A percentile compares a stretch with the other conserved stretches of the same genome.
Conservation (phyloP, 2,888 invertebrate species). For the Sarcophaga subvicina region DNA sequence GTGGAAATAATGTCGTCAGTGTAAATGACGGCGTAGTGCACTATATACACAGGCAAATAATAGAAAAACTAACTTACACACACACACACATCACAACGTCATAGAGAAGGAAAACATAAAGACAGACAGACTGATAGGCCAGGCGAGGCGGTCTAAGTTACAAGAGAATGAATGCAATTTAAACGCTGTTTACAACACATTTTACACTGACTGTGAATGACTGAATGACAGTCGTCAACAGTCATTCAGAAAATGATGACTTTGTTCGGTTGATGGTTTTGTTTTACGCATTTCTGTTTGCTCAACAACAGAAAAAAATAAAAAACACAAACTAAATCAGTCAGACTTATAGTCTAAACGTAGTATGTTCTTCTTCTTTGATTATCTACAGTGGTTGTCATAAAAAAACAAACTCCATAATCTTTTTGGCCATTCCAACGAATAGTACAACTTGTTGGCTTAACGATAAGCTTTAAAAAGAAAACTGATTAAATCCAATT, state of each 20-base stretch:
- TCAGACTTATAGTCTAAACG: constrained; percentile 40
- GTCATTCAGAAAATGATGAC: not conserved
- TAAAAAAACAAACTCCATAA: not conserved
- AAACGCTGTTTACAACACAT: not conserved
- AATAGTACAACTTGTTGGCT: not conserved
- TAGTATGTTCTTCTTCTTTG: not conserved
- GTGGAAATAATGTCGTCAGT: not conserved
- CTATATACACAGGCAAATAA: constrained; percentile 6
- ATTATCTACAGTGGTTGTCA: constrained; percentile 14
- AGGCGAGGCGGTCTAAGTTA: not conserved
- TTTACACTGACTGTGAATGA: not conserved
- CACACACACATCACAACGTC: not conserved
- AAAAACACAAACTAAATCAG: constrained; percentile 54
- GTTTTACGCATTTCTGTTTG: constrained; percentile 75
- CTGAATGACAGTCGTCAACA: not conserved
- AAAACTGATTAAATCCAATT: not conserved
- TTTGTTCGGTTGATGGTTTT: constrained; percentile 19
- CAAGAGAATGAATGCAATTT: not conserved
- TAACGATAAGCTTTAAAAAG: not conserved
- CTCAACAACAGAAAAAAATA: constrained; percentile 35
- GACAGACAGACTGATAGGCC: not conserved
- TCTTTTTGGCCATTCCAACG: not conserved
- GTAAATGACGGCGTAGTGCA: constrained; percentile 33
- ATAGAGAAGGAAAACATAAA: not conserved
- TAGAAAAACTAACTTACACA: not conserved